Conservation (phyloP, 2,113 vertebrate species). For the Scolopax mira region DNA sequence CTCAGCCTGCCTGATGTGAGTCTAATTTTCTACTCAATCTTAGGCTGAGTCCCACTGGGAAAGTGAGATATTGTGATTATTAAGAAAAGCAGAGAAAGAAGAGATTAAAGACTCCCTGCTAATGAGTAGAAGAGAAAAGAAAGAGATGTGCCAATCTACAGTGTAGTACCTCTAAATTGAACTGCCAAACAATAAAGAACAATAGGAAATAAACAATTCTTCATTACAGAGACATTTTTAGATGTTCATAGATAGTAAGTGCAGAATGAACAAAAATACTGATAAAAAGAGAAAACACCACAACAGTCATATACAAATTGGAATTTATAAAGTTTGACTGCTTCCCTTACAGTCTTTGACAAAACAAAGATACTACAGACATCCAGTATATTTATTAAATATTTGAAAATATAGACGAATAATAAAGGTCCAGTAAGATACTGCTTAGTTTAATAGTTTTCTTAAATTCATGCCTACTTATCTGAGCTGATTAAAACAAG, state of each 20-base stretch:
- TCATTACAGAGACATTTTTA: not conserved
- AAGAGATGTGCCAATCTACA: conserved; percentile 33
- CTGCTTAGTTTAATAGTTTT: not conserved
- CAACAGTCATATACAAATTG: not conserved
- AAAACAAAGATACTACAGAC: not conserved
- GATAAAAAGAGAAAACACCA: not conserved
- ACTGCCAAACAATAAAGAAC: conserved; percentile 33
- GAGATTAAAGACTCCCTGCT: conserved; percentile 53
- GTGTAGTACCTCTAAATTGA: conserved; percentile 33
- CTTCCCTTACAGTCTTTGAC: not conserved
- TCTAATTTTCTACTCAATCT: conserved; percentile 69
- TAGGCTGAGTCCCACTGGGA: conserved; percentile 56
- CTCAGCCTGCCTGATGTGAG: conserved; percentile 42
- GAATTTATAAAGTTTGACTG: not conserved
- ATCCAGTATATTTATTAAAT: not conserved
- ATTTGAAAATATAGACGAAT: not conserved
- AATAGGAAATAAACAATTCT: conserved; percentile 32
- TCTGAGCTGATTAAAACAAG: not conserved
- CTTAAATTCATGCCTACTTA: not conserved
- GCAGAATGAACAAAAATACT: not conserved
- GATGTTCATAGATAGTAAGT: not conserved
- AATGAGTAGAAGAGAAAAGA: conserved; percentile 56
- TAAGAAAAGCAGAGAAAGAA: conserved; percentile 51
- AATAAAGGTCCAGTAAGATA: not conserved
- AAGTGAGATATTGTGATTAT: conserved; percentile 62